Evolutionary conservation across 2,888 invertebrate species (phyloP).

Genomic region (Gryllus longicercus): DNA sequence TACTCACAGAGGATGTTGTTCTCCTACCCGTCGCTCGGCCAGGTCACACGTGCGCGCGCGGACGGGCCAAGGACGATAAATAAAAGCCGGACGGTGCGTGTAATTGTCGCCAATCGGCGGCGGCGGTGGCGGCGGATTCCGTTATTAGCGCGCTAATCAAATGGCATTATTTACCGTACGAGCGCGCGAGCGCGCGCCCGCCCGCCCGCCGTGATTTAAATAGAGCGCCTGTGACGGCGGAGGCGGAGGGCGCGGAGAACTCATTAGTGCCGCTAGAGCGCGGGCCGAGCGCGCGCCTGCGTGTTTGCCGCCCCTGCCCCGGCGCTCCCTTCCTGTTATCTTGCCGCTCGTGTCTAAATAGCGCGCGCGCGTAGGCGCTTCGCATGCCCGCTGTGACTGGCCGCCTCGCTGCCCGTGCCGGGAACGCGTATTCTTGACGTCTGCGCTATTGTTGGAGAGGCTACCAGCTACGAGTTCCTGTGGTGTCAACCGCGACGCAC

Average conservation of each 20-base stretch:
- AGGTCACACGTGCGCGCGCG: too few relatives aligned
- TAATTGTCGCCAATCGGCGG: constrained; percentile 17
- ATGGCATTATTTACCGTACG: constrained; percentile 1
- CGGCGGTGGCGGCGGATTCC: background rate
- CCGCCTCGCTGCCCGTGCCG: too few relatives aligned
- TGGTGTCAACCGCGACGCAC: too few relatives aligned
- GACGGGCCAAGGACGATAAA: background rate
- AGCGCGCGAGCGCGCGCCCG: background rate
- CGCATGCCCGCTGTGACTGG: too few relatives aligned
- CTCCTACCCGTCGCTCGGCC: too few relatives aligned
- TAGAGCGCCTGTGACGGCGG: background rate
- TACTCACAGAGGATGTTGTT: too few relatives aligned
- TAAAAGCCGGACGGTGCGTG: background rate
- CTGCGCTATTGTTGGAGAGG: too few relatives aligned
- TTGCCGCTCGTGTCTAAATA: background rate
- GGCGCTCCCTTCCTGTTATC: background rate
- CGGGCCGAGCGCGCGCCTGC: background rate
- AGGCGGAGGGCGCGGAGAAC: background rate
- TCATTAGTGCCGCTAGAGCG: background rate
- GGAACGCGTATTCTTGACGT: too few relatives aligned
- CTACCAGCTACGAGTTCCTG: too few relatives aligned
- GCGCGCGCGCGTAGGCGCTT: too few relatives aligned
- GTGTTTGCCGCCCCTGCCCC: background rate
- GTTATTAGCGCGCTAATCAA: constrained; percentile 1
- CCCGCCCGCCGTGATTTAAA: background rate